Base-by-base conservation (phyloP, 1,140 invertebrate species). In the Drosophila pachea region DNA sequence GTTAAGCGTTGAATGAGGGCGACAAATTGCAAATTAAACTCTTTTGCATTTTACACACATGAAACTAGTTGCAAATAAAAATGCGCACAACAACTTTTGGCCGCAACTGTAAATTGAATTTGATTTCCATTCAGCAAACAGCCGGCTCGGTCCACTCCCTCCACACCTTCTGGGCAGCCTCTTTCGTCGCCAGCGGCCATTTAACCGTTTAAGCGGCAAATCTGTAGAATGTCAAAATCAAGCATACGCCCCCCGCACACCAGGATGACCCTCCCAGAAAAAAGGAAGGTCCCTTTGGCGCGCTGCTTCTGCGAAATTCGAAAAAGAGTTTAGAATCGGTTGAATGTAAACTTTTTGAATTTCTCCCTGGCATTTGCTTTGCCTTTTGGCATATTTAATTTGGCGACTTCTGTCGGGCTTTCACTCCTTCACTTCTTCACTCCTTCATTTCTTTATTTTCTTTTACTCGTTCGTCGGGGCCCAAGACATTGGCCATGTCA, bases 1-100 rank as follows among this genome's bases (percentile, higher is more conserved):
- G 81, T 86, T 86, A 81, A 81, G 74, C 81, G 81, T 76, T 86
- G 76, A 86, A 86, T 86, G 81, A 86, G 81, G 76, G 81, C 81
- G 81, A 86, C 81, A 86, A 86, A 86, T 86, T 86, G 81, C 81
- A 86, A 86, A 86, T 86, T 86, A 86, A 86, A 86, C 81, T 86
- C 81, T 86, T 84, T 86, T 86, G 70, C 76, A 86, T 81, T 79
- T 79, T 70, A 63, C 76, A 78, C 66, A 68, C 68, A 64, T 60
- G 42, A 74, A 72, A 78, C 83, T 83, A 76, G 79, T 83, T 84
- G 79, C 84, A 83, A 84, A 83, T 83, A 83, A 84, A 84, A 86
- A 59, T 76, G 54, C 65, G 53, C 61, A 45, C 45, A 76, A 65
- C 77, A 86, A 84, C 69, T 76, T 79, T 79, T 74, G 45, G 36